Evolutionary conservation across 1,140 invertebrate species (phyloP), one percentile per base, ranked within the genome.

Genomic region (Lasioglossum albipes): DNA sequence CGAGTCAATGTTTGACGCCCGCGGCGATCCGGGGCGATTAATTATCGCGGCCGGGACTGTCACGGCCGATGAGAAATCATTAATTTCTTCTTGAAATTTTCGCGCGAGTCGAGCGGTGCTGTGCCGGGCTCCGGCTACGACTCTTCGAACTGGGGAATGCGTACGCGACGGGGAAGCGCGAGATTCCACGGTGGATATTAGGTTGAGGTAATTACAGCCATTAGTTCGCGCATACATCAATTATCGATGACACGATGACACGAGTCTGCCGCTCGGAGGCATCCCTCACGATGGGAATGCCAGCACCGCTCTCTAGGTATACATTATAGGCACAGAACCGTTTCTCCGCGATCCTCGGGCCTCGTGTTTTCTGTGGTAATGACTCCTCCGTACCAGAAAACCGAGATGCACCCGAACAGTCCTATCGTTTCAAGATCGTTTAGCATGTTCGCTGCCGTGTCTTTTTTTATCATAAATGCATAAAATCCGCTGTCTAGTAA

Each of bases 211-310:
- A 91, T 91, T 88, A 91, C 89, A 85, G 87, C 88, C 90, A 91
- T 92, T 92, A 92, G 90, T 89, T 88, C 83, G 88, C 87, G 85
- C 88, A 92, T 92, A 91, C 91, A 92, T 92, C 91, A 92, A 92
- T 92, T 92, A 92, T 92, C 88, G 89, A 91, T 87, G 91, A 91
- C 90, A 91, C 84, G 88, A 89, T 89, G 90, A 91, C 88, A 85
- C 64, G 84, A 84, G 86, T 89, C 86, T 86, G 83, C 75, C 85
- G 87, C 88, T 87, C 75, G 78, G 78, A 86, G 85, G 85, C 85
- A 83, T 85, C 83, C 82, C 75, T 87, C 76, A 74, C 84, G 84
- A 86, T 80, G 79, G 71, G 78, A 89, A 84, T 70, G 67, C 79
- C 61, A 18, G 57, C 31, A 31, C 75, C 20, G 45, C 22, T 62